Base-by-base conservation (phyloP, 1,140 invertebrate species). In the Leptinotarsa defecta region DNA sequence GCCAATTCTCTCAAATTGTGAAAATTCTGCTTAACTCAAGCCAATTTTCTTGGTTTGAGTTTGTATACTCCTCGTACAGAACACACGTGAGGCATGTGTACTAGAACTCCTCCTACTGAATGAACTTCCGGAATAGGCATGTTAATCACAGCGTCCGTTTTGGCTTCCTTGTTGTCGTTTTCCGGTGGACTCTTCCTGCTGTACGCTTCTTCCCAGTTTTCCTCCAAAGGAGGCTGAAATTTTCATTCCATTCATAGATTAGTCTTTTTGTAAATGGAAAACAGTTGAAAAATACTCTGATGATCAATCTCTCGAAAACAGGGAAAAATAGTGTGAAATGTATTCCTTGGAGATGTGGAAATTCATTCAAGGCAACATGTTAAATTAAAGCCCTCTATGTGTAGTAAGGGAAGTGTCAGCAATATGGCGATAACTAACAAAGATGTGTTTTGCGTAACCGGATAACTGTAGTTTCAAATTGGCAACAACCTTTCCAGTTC, bases 61-160 rank as follows among this genome's bases (percentile, higher is more conserved):
- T 76, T 73, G 68, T 80, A 75, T 83, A 83, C 76, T 78, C 77
- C 86, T 87, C 87, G 86, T 87, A 88, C 86, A 85, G 85, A 88
- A 91, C 91, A 88, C 88, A 95, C 94, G 89, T 95, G 94, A 78
- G 94, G 94, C 94, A 96, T 95, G 83, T 95, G 93, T 80, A 94
- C 93, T 76, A 95, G 88, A 75, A 95, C 93, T 72, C 93, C 94
- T 77, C 94, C 93, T 68, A 95, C 91, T 2, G 93, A 93, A 85
- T 93, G 91, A 62, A 90, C 88, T 80, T 94, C 93, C 20, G 91
- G 89, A 73, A 85, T 83, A 11, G 90, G 89, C 88, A 92, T 90
- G 76, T 88, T 90, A 80, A 92, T 86, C 1, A 91, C 88, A 52
- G 90, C 89, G 78, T 91, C 90, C 1, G 89, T 86, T 80, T 90